These are phyloP conservation scores for Callosobruchus maculatus DNA, from an alignment of 2,888 invertebrate genomes.

Conservation along the genomic window DNA sequence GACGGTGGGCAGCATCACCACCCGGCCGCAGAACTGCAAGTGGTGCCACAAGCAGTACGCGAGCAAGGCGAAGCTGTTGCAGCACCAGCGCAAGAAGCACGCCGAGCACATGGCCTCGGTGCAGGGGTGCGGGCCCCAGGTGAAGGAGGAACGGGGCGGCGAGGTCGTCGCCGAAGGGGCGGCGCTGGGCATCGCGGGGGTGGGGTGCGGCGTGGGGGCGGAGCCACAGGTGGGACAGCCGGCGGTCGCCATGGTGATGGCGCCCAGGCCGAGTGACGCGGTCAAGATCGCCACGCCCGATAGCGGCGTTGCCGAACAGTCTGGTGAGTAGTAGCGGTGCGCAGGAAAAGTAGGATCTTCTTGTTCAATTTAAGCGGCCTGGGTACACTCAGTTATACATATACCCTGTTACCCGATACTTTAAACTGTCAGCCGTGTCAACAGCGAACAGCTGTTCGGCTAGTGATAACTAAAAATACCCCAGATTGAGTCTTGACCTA, in stretches of 20 bases:
- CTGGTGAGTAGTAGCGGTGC: no score
- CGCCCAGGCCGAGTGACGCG: background rate
- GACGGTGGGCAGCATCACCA: conserved; percentile 69
- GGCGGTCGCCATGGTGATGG: background rate
- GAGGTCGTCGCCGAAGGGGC: no score
- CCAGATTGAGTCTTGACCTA: no score
- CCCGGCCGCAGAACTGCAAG: conserved; percentile 67
- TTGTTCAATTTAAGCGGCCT: no score
- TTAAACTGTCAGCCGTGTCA: no score
- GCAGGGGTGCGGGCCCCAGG: conserved; percentile 7
- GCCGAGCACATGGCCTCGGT: conserved; percentile 43
- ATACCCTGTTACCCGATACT: no score
- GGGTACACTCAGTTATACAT: no score
- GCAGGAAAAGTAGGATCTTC: no score
- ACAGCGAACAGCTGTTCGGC: no score
- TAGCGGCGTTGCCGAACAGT: background rate
- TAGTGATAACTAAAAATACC: no score
- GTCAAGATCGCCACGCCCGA: no score
- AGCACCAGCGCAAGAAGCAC: conserved; percentile 66
- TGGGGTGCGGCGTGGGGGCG: background rate
- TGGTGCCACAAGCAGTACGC: conserved; percentile 88
- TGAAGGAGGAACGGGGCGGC: background rate
- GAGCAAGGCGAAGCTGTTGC: conserved; percentile 68
- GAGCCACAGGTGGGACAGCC: background rate
- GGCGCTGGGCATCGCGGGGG: background rate